Conservation (phyloP, 2,888 invertebrate genomes). For the Griposia aprilina region DNA sequence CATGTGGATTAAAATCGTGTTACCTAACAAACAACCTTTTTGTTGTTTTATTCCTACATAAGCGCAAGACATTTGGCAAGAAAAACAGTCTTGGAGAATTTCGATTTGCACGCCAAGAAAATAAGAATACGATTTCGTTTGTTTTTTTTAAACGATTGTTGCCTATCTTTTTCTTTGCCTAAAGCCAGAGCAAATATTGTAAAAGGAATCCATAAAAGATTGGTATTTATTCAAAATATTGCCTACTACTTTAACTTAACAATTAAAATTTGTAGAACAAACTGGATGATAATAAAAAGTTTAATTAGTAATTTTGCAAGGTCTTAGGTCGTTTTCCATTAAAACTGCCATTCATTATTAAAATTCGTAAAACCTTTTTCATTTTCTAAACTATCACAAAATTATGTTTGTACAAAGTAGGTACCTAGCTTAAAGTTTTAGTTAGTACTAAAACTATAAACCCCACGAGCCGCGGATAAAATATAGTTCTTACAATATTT, state of each 20-base stretch:
- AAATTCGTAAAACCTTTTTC: not conserved
- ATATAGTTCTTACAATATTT: too few species aligned
- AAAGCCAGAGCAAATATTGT: constrained; percentile 22
- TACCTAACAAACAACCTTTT: not conserved
- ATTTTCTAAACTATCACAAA: too few species aligned
- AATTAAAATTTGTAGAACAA: constrained; percentile 28
- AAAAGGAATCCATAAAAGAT: constrained; percentile 10
- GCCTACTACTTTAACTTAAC: not conserved
- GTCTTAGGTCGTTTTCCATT: constrained; percentile 8
- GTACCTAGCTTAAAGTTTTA: too few species aligned
- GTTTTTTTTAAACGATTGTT: not conserved
- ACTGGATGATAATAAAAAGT: constrained; percentile 28
- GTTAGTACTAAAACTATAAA: too few species aligned
- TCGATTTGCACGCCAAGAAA: constrained; percentile 46
- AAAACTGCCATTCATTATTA: constrained; percentile 3
- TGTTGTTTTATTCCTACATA: constrained; percentile 40
- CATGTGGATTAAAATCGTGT: not conserved
- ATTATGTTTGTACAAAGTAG: too few species aligned
- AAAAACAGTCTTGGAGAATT: constrained; percentile 16
- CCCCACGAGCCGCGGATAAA: too few species aligned
- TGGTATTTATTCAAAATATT: constrained; percentile 12
- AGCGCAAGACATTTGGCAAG: constrained; percentile 45
- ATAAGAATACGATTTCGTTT: constrained; percentile 23
- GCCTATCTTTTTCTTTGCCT: not conserved
- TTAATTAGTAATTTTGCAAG: constrained; percentile 19